Percentiles rank a stretch among this genome's conserved stretches.
Conservation (phyloP, 2,113 vertebrate genomes). For the Lycocorax pyrrhopterus region DNA sequence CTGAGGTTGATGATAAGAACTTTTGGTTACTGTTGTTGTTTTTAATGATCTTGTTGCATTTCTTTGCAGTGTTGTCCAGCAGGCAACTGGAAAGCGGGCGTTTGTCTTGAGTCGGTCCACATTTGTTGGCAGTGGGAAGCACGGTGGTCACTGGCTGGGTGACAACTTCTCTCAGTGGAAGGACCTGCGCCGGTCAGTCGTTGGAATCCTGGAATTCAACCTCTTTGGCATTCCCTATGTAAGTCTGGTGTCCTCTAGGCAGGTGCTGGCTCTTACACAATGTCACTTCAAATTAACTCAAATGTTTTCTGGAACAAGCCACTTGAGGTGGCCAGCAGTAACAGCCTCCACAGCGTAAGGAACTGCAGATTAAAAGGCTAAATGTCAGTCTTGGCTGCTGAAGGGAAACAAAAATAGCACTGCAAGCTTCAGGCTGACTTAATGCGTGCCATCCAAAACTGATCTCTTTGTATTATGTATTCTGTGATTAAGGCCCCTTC, state of each 20-base stretch:
- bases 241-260: slow-evolving; percentile 44
- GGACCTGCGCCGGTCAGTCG: slow-evolving; percentile 82
- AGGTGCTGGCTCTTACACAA: not conserved
- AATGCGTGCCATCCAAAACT: not conserved
- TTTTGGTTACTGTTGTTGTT: not conserved
- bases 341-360: not conserved
- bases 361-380: not conserved
- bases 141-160: slow-evolving; percentile 83
- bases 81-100: slow-evolving; percentile 32
- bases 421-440: not conserved
- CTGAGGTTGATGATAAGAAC: not conserved
- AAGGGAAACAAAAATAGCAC: not conserved
- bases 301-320: not conserved
- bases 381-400: slow-evolving; percentile 5
- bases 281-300: not conserved
- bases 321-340: not conserved
- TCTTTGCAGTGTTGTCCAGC: slow-evolving; percentile 16
- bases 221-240: slow-evolving; percentile 87
- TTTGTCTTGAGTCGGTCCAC: slow-evolving; percentile 75
- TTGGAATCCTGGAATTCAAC: slow-evolving; percentile 85
- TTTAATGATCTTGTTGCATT: not conserved
- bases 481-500: not conserved
- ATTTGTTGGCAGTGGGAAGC: slow-evolving; percentile 84
- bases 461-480: not conserved
- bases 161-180: slow-evolving; percentile 86